phyloP scores from a whole-genome alignment of 1,140 invertebrate species.

The Drosophila pallidifrons region DNA sequence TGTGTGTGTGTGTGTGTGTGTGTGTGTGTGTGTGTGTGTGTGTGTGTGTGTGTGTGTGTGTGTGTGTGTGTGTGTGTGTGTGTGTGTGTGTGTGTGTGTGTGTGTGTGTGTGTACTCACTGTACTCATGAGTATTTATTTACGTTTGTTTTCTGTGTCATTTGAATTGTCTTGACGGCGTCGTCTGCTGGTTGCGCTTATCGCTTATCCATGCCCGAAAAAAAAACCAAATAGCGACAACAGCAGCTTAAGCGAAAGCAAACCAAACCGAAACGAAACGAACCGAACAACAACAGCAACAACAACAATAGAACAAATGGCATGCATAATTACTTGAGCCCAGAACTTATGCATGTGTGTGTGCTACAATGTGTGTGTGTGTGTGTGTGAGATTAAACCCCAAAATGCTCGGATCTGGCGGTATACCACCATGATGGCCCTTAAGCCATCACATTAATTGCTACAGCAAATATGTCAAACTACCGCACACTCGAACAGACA shows the following conservation, averaged over 20 bases:
- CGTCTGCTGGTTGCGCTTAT: constrained; percentile 56
- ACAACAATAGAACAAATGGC: constrained; percentile 53
- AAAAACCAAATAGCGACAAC: neutral
- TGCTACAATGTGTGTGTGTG: constrained; percentile 21
- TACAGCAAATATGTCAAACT: constrained; percentile 46
- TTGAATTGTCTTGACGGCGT: constrained; percentile 47
- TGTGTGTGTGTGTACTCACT: constrained; percentile 1
- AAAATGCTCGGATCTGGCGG: constrained; percentile 42
- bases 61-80: constrained; percentile 11
- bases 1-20: constrained; percentile 10
- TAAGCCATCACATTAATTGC: constrained; percentile 50
- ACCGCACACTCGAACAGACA: neutral
- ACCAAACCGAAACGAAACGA: too few species aligned
- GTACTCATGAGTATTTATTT: constrained; percentile 38
- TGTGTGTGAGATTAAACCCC: constrained; percentile 60
- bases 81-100: constrained; percentile 8
- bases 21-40: constrained; percentile 17
- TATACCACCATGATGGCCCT: constrained; percentile 38
- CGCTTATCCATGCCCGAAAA: constrained; percentile 47
- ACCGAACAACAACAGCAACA: neutral
- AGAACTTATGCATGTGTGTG: constrained; percentile 17
- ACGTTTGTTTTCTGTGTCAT: constrained; percentile 48
- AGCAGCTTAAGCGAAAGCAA: neutral
- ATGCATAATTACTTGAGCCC: constrained; percentile 73
- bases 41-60: constrained; percentile 2